Conservation (phyloP, 2,797 vertebrate genomes). For the Hypotaenidia okinawae region DNA sequence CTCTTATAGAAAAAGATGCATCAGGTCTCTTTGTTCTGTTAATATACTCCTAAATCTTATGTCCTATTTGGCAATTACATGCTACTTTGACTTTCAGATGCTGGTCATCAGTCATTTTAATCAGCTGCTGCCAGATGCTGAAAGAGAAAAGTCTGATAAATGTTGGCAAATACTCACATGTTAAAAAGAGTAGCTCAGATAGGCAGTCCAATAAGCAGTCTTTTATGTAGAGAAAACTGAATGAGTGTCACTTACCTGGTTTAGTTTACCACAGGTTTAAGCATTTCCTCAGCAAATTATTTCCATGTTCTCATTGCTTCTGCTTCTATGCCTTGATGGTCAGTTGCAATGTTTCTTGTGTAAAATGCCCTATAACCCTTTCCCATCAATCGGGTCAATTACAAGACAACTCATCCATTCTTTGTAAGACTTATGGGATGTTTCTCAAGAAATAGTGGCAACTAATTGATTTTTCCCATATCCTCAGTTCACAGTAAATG, state of each 20-base stretch:
- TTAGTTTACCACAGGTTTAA: neutral
- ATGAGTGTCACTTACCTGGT: neutral
- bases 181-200: neutral
- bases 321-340: neutral
- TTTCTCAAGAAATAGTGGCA: neutral
- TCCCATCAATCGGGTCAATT: neutral
- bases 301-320: neutral
- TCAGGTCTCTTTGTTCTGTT: neutral
- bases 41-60: neutral
- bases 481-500: neutral
- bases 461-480: neutral
- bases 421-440: conserved; percentile 7
- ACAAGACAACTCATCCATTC: neutral
- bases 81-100: conserved; percentile 40
- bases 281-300: neutral
- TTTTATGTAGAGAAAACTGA: neutral
- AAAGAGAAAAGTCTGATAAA: neutral
- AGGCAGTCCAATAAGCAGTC: neutral
- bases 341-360: neutral
- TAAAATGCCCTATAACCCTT: neutral
- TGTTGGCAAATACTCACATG: neutral
- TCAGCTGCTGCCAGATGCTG: neutral
- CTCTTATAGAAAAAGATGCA: neutral
- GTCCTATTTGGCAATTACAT: conserved; percentile 1
- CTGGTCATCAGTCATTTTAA: conserved; percentile 1